A percentile compares a stretch with the other conserved stretches of the same genome.
Evolutionary conservation across 2,113 vertebrate genomes (phyloP).

Genomic region (Larimichthys polyactis): DNA sequence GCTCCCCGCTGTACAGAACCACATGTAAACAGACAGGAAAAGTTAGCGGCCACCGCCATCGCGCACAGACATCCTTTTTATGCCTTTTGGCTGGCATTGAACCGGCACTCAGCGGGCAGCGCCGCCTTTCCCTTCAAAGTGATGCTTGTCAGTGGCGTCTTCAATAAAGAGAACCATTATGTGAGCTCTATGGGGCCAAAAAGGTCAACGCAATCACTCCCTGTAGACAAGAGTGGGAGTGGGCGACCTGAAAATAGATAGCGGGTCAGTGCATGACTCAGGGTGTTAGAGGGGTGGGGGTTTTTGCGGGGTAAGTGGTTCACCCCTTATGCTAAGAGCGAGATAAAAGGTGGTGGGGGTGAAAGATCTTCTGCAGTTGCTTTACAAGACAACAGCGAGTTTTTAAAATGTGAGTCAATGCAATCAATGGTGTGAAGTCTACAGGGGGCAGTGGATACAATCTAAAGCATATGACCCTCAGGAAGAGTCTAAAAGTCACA

Average conservation of each 20-base stretch:
- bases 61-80: conserved; percentile 55
- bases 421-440: neutral
- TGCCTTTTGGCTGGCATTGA: conserved; percentile 69
- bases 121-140: conserved; percentile 68
- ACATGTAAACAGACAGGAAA: conserved; percentile 62
- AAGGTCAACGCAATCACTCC: conserved; percentile 79
- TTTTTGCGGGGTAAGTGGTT: conserved; percentile 15
- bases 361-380: conserved; percentile 21
- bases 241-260: conserved; percentile 65
- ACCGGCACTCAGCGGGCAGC: conserved; percentile 68
- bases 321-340: neutral
- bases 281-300: conserved; percentile 28
- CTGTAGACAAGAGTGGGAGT: conserved; percentile 54
- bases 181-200: conserved; percentile 71
- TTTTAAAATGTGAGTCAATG: conserved; percentile 14
- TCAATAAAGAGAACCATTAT: conserved; percentile 73
- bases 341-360: neutral
- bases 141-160: conserved; percentile 70
- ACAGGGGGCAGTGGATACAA: neutral
- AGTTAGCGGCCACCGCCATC: conserved; percentile 32
- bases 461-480: neutral
- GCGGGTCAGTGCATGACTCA: conserved; percentile 10
- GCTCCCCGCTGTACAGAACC: conserved; percentile 54
- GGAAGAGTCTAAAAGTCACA: neutral
- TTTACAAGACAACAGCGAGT: neutral